Base-by-base conservation (phyloP, 92 coral and sea anemone species). In the Hydrozoanthus gracilis region DNA sequence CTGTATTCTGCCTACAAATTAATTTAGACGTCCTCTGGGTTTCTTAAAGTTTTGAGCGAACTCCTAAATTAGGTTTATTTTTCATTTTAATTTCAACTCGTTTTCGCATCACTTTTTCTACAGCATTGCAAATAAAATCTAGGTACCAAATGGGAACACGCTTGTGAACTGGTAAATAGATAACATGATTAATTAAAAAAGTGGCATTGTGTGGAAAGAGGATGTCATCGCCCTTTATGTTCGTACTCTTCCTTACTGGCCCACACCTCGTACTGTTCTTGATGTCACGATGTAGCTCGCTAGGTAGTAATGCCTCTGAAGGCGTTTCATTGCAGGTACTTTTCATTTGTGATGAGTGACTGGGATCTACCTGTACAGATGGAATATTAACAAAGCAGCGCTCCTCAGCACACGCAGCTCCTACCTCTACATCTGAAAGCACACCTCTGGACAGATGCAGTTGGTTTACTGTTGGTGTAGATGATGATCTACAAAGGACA, bases 141-240 rank as follows among this genome's bases (percentile, higher is more conserved):
- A 96, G 92, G 86, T 95, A 92, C 94, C 93, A 87, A 47, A 95
- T 79, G 8, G 98, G 96, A 44, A 95, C 98, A 49, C 94, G 86
- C 82, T 93, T 96, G 71, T 96, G 99, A 15, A 96, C 99, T 54
- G 99, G 99, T 7, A 96, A 86, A 82, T 96, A 96, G 83, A 96
- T 39, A 7, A 95, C 99, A 76, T 96, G 99, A 55, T 95, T 92
- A 7, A 96, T 96, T 51, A 96, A 75, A 77, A 89, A 96, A 71
- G 92, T 96, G n/a, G 99, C 98, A 86, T 96, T 95, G 92, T 96
- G 98, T 0, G 99, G 99, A 47, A 91, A 94, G 39, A 94, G 79
- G 27, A 94, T 52, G 60, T 90, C 98, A 9, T 20, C 9, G 3
- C 44, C 49, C 16, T 68, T 68, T 3, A 48, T 45, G 50, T 14